Percentiles rank a stretch among this genome's conserved stretches.
Conservation (phyloP, 2,113 vertebrate species). For the Mormyrus lacerda region DNA sequence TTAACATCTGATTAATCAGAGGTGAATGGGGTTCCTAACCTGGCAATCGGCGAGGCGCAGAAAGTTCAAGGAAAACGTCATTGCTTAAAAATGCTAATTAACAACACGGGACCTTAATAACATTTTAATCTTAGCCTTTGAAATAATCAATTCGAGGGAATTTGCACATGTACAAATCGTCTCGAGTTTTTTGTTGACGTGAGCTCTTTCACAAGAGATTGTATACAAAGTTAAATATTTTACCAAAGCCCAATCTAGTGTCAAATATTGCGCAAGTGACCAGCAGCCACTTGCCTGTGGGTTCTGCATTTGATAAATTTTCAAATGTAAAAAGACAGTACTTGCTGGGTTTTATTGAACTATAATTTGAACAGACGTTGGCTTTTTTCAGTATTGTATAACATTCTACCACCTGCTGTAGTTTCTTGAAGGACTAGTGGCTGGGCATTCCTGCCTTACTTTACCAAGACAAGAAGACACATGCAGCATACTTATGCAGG, state of each 20-base stretch:
- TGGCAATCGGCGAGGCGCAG: neutral
- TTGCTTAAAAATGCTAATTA: neutral
- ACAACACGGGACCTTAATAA: neutral
- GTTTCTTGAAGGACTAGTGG: neutral
- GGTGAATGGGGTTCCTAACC: neutral
- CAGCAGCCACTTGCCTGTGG: neutral
- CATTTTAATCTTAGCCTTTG: neutral
- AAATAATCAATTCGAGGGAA: neutral
- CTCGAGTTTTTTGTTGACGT: neutral
- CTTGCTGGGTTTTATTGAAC: neutral
- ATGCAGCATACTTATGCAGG: neutral
- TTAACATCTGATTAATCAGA: neutral
- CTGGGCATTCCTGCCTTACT: neutral
- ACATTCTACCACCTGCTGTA: neutral
- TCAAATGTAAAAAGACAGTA: neutral
- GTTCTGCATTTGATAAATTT: neutral
- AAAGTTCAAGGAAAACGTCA: neutral
- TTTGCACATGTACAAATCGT: neutral
- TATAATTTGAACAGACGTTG: neutral
- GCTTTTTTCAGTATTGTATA: neutral
- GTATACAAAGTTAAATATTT: conserved; percentile 7
- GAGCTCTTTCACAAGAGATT: neutral
- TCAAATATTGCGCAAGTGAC: conserved; percentile 3
- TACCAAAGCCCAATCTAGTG: neutral
- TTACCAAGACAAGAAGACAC: neutral